phyloP scores from a whole-genome alignment of 2,888 invertebrate species.

The Dryadula phaetusa region DNA sequence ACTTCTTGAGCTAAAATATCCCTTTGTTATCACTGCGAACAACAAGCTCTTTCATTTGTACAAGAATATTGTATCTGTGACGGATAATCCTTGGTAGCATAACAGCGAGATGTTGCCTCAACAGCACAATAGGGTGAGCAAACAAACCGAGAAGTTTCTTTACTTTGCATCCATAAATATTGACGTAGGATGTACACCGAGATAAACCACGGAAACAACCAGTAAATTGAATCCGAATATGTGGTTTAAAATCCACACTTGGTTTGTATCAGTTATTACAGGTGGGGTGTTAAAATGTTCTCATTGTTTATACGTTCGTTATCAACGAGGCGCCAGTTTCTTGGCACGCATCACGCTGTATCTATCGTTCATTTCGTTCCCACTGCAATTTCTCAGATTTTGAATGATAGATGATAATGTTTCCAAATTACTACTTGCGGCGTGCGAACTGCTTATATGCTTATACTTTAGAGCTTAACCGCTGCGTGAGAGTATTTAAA shows the following conservation, averaged over 20 bases:
- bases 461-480: constrained; percentile 40
- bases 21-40: constrained; percentile 20
- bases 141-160: constrained; percentile 57
- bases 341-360: constrained; percentile 41
- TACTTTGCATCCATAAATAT: constrained; percentile 68
- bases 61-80: constrained; percentile 33
- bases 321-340: constrained; percentile 53
- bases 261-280: constrained; percentile 73
- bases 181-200: constrained; percentile 70
- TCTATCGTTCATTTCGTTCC: constrained; percentile 52
- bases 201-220: constrained; percentile 71
- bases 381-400: constrained; percentile 63
- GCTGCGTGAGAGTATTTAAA: constrained; percentile 40
- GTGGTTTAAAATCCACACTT: constrained; percentile 58
- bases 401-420: constrained; percentile 71
- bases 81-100: constrained; percentile 49
- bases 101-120: constrained; percentile 48
- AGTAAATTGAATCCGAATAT: constrained; percentile 63
- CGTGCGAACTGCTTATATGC: constrained; percentile 57
- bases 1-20: constrained; percentile 2
- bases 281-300: constrained; percentile 65
- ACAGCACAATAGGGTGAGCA: constrained; percentile 49
- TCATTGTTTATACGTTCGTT: constrained; percentile 69
- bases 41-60: constrained; percentile 24
- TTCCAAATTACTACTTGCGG: constrained; percentile 62